Evolutionary conservation across 2,113 vertebrate genomes (phyloP), one percentile per base, ranked within the genome.

Genomic region (Oncorhynchus masou): DNA sequence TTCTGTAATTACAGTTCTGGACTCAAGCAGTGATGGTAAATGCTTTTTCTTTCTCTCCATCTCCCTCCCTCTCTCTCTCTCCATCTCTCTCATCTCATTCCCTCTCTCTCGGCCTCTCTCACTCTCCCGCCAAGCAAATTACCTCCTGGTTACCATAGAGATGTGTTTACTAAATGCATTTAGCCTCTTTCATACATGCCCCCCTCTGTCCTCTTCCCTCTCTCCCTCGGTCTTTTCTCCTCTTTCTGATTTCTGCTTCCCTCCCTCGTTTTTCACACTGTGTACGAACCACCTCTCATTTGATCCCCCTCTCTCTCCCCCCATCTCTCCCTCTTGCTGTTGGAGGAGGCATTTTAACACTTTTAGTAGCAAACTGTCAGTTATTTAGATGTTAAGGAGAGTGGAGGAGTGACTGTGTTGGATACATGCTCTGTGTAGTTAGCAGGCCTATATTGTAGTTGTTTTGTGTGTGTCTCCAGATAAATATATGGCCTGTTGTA

Each of bases 11-110:
- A 94, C 90, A 92, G 91, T 89, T 84, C 90, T 90, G 91, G 91
- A 92, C 89, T 94, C 93, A 93, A 92, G 89, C 93, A 85, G 92
- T 83, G 93, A 88, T 84, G 88, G 91, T 93, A 93, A 94, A 94
- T 92, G 90, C 89, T 91, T 93, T 85, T 91, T 88, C 88, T 86
- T 90, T 86, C 89, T 81, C 68, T 72, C 77, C 39, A 29, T 70
- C 70, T 71, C 65, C 69, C 70, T 25, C 70, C 68, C 74, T 72
- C 79, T 72, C 54, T 73, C 54, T 73, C 54, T 73, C 83, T 85
- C 86, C 80, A 75, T 87, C 83, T 81, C 79, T 85, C 84, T 80
- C 80, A 34, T 68, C 66, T 90, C 84, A 5, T 34, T 34, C 31
- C 68, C 88, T 82, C 66, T 84, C 86, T 87, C 68, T 72, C 74